Conservation (phyloP, 30 jellyfish, hydroid and myxozoan genomes). For the Catostylus mosaicus region DNA sequence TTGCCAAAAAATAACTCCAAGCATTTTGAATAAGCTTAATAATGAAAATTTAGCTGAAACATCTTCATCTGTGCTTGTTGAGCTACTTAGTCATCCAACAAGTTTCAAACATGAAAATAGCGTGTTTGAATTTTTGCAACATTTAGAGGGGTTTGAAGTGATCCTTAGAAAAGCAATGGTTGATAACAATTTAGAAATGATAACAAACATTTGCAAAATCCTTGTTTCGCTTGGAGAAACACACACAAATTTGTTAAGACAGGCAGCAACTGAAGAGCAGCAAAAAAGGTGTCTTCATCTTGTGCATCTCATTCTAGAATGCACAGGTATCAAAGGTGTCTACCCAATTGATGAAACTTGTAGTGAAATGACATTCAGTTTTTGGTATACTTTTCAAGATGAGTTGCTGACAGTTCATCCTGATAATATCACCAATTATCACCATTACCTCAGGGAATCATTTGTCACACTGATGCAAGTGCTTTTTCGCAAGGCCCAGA, state of each 20-base stretch:
- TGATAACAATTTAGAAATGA: slow-evolving; percentile 45
- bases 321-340: slow-evolving; percentile 68
- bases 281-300: slow-evolving; percentile 63
- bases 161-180: slow-evolving; percentile 43
- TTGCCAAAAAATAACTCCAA: slow-evolving; percentile 48
- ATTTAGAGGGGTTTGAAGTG: slow-evolving; percentile 52
- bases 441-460: slow-evolving; percentile 55
- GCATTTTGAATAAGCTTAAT: slow-evolving; percentile 37
- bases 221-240: slow-evolving; percentile 76
- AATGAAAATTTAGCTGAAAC: slow-evolving; percentile 34
- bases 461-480: slow-evolving; percentile 68
- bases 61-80: slow-evolving; percentile 55
- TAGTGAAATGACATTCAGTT: slow-evolving; percentile 84
- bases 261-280: slow-evolving; percentile 61
- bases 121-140: slow-evolving; percentile 52
- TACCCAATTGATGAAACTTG: slow-evolving; percentile 88
- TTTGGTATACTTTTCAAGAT: slow-evolving; percentile 88
- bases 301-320: slow-evolving; percentile 49
- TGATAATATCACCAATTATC: slow-evolving; percentile 53
- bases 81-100: slow-evolving; percentile 76
- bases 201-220: slow-evolving; percentile 59
- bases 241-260: slow-evolving; percentile 61
- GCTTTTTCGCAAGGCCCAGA: slow-evolving; percentile 61
- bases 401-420: slow-evolving; percentile 64
- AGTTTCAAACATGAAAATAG: slow-evolving; percentile 74